Evolutionary conservation across 2,113 vertebrate genomes (phyloP).

Genomic region (Colius striatus): DNA sequence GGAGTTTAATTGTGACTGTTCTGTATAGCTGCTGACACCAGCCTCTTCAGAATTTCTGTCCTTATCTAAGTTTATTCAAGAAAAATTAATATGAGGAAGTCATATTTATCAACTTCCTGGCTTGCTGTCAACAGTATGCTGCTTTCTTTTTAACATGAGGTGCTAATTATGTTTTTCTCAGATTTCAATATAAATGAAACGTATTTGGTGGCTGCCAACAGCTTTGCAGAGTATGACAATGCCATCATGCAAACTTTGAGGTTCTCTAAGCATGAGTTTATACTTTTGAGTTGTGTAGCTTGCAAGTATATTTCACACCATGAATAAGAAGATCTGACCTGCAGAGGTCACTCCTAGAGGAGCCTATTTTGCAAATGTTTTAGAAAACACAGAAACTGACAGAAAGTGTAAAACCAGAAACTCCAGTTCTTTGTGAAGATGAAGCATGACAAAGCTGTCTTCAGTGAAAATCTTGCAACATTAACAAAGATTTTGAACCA

Average conservation of each 20-base stretch:
- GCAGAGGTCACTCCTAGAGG: background rate
- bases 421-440: background rate
- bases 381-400: background rate
- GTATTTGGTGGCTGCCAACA: constrained; percentile 48
- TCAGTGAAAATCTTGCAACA: background rate
- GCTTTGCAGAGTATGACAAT: constrained; percentile 17
- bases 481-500: background rate
- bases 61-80: constrained; percentile 23
- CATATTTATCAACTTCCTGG: constrained; percentile 64
- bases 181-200: constrained; percentile 55
- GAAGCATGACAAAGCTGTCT: background rate
- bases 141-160: constrained; percentile 44
- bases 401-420: background rate
- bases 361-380: background rate
- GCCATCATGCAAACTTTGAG: background rate
- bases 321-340: background rate
- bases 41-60: constrained; percentile 31
- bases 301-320: background rate
- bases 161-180: constrained; percentile 65
- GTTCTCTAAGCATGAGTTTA: background rate
- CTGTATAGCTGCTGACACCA: constrained; percentile 39
- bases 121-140: constrained; percentile 24
- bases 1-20: background rate
- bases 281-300: background rate
- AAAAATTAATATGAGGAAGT: constrained; percentile 63